Evolutionary conservation across 2,888 invertebrate species (phyloP).

Genomic region (Leucoma salicis): DNA sequence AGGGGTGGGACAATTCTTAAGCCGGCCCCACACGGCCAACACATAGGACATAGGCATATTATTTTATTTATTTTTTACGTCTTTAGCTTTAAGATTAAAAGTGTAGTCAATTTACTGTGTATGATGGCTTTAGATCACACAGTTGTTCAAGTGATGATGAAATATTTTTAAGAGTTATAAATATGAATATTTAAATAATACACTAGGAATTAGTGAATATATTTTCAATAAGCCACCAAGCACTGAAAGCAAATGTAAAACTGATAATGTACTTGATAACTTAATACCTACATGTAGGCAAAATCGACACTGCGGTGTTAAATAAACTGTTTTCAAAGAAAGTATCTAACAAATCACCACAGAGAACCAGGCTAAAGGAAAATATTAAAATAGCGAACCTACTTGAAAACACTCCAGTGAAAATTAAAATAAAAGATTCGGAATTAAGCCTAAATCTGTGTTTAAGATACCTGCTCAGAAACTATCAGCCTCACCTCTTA

Average conservation of each 20-base stretch:
- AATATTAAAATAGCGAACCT: neutral
- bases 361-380: conserved; percentile 10
- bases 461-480: conserved; percentile 54
- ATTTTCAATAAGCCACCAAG: conserved; percentile 51
- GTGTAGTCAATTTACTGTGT: no score
- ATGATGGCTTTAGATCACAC: conserved; percentile 15
- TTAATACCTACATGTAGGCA: conserved; percentile 1
- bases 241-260: conserved; percentile 12
- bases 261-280: conserved; percentile 4
- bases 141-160: conserved; percentile 49
- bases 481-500: conserved; percentile 34
- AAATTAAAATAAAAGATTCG: conserved; percentile 19
- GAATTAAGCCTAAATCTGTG: conserved; percentile 24
- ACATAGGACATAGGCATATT: no score
- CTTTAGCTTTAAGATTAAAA: no score
- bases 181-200: conserved; percentile 47
- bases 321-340: conserved; percentile 5
- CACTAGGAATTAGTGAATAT: conserved; percentile 54
- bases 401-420: conserved; percentile 35
- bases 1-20: no score
- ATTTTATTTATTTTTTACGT: no score
- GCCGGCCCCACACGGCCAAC: no score
- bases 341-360: conserved; percentile 8
- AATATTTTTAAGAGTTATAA: conserved; percentile 51
- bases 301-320: conserved; percentile 5